Conservation (phyloP, 2,113 vertebrate species). For the Orcinus orca region DNA sequence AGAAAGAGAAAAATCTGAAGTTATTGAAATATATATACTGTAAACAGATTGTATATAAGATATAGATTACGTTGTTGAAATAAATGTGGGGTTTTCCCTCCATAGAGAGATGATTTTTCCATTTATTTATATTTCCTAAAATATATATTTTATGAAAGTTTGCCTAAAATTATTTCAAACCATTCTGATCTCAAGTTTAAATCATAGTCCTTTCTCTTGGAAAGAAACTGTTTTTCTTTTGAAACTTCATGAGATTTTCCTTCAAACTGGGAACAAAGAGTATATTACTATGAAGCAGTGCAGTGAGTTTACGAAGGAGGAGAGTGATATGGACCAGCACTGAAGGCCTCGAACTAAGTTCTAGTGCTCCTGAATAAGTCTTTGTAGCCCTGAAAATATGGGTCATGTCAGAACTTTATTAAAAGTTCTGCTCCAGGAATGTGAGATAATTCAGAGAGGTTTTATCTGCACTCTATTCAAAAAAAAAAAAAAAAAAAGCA, state of each 20-base stretch:
- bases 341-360: not conserved
- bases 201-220: not conserved
- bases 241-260: not conserved
- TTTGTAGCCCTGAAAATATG: not conserved
- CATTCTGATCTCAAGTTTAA: conserved; percentile 19
- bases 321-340: not conserved
- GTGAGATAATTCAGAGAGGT: not conserved
- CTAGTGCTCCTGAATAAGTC: not conserved
- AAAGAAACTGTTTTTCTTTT: not conserved
- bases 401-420: not conserved
- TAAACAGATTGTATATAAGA: not conserved
- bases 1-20: not conserved
- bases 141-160: not conserved
- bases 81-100: not conserved
- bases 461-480: not conserved
- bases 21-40: not conserved
- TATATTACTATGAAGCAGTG: not conserved
- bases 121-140: not conserved
- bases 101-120: not conserved
- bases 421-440: not conserved
- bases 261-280: not conserved
- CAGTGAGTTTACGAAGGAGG: not conserved
- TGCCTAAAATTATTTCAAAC: not conserved
- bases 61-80: not conserved
- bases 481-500: not conserved